A percentile compares a stretch with the other conserved stretches of the same genome.
phyloP scores from a whole-genome alignment of 1,140 invertebrate species.

The Asobara japonica region DNA sequence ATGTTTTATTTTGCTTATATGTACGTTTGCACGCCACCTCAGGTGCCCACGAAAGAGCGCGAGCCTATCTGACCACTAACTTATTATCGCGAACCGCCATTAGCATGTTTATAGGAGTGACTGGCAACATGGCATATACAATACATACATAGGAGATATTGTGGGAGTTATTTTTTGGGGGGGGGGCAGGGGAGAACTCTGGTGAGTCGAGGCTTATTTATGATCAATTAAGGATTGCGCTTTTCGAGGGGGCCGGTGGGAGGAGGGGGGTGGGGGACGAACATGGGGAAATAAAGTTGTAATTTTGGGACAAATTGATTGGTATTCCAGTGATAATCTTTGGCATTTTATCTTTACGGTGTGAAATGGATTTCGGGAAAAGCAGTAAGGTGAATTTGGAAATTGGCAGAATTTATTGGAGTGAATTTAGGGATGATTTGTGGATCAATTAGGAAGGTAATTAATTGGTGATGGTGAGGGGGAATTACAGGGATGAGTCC shows the following conservation, averaged over 20 bases:
- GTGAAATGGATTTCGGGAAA: neutral
- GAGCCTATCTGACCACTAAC: slow-evolving; percentile 46
- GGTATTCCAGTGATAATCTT: neutral
- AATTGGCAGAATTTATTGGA: too few species aligned
- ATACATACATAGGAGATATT: slow-evolving; percentile 8
- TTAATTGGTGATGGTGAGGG: too few species aligned
- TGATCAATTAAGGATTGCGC: slow-evolving; percentile 45
- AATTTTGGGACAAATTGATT: slow-evolving; percentile 1
- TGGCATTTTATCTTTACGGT: neutral
- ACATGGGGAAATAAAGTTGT: neutral
- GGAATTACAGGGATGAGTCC: too few species aligned
- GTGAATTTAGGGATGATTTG: too few species aligned
- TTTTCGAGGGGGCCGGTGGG: neutral
- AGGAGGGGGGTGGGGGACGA: too few species aligned
- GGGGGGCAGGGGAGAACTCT: neutral
- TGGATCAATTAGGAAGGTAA: too few species aligned
- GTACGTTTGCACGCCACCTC: slow-evolving; percentile 32
- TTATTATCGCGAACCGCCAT: slow-evolving; percentile 55
- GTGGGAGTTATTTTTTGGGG: neutral
- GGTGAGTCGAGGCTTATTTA: slow-evolving; percentile 37
- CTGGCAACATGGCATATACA: slow-evolving; percentile 32
- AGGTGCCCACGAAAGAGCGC: slow-evolving; percentile 30
- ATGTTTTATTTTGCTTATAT: slow-evolving; percentile 12
- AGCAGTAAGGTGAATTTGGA: neutral
- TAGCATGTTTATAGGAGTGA: slow-evolving; percentile 57